A percentile compares a stretch with the other conserved stretches of the same genome.
These are phyloP conservation scores for Microtus ochrogaster DNA, from an alignment of 2,113 vertebrate genomes.

Conservation along the genomic window DNA sequence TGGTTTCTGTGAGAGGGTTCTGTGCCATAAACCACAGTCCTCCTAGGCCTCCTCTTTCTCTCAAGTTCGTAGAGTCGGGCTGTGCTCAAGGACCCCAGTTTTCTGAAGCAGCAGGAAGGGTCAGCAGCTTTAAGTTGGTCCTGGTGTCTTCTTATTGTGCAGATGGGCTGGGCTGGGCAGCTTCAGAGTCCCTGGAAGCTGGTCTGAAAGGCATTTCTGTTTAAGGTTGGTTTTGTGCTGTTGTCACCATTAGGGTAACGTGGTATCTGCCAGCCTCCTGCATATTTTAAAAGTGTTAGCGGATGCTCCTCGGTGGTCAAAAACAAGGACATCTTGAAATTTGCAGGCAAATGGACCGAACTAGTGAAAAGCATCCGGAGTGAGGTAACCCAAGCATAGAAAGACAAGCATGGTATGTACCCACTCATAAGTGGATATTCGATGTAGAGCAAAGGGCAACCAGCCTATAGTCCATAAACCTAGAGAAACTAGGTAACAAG, in stretches of 20 bases:
- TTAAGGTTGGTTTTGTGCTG: not conserved
- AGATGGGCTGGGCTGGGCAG: not conserved
- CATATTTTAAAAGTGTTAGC: not conserved
- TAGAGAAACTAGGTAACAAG: too few relatives aligned
- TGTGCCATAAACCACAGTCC: not conserved
- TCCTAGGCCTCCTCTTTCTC: not conserved
- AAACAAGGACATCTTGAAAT: too few relatives aligned
- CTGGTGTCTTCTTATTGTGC: not conserved
- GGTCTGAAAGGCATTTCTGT: conserved; percentile 6
- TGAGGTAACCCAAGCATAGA: too few relatives aligned
- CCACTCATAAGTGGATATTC: too few relatives aligned
- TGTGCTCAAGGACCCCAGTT: not conserved
- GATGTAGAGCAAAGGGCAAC: too few relatives aligned
- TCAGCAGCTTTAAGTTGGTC: not conserved
- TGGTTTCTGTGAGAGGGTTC: not conserved
- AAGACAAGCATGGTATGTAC: too few relatives aligned
- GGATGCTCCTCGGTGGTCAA: too few relatives aligned
- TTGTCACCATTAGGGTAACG: not conserved
- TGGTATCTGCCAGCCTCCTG: not conserved
- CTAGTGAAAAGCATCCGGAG: too few relatives aligned
- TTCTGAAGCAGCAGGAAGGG: not conserved
- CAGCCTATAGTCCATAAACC: too few relatives aligned
- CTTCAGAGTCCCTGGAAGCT: not conserved
- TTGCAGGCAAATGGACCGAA: too few relatives aligned
- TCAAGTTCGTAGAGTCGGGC: accelerated